phyloP scores from a whole-genome alignment of 2,888 invertebrate species.

The Octonoba sinensis region DNA sequence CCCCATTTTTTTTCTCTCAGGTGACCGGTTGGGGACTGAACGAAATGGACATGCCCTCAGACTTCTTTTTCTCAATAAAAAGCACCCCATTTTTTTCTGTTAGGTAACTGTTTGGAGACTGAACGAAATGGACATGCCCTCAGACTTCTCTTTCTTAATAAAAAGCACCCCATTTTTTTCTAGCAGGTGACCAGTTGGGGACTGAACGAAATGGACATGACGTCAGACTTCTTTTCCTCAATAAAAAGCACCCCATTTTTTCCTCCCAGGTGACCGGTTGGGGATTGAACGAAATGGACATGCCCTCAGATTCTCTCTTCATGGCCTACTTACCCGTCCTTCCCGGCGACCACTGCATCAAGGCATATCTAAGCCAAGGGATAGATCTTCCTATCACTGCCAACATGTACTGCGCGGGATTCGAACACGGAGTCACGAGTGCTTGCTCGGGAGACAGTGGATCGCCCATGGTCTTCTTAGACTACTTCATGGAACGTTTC shows the following conservation, averaged over 20 bases:
- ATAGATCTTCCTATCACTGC: not conserved
- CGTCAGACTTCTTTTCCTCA: too few relatives aligned
- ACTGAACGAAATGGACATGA: constrained; percentile 33
- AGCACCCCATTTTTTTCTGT: too few relatives aligned
- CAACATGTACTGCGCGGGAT: constrained; percentile 53
- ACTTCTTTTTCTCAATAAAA: too few relatives aligned
- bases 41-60: too few relatives aligned
- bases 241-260: too few relatives aligned
- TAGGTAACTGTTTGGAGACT: too few relatives aligned
- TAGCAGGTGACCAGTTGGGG: constrained; percentile 65
- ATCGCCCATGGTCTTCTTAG: constrained; percentile 18
- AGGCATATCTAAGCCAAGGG: constrained; percentile 40
- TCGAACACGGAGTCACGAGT: not conserved
- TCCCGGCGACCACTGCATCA: constrained; percentile 43
- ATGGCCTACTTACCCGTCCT: constrained; percentile 63
- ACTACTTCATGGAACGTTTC: not conserved
- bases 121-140: too few relatives aligned
- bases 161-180: too few relatives aligned
- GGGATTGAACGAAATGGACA: constrained; percentile 57
- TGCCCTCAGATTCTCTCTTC: constrained; percentile 28
- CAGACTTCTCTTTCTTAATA: too few relatives aligned
- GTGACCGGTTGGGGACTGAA: too few relatives aligned
- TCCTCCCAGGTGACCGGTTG: constrained; percentile 61
- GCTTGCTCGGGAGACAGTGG: constrained; percentile 62
- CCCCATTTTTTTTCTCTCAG: too few relatives aligned